These are phyloP conservation scores for Pardalotus punctatus DNA, from an alignment of 2,113 vertebrate genomes.

Conservation along the genomic window DNA sequence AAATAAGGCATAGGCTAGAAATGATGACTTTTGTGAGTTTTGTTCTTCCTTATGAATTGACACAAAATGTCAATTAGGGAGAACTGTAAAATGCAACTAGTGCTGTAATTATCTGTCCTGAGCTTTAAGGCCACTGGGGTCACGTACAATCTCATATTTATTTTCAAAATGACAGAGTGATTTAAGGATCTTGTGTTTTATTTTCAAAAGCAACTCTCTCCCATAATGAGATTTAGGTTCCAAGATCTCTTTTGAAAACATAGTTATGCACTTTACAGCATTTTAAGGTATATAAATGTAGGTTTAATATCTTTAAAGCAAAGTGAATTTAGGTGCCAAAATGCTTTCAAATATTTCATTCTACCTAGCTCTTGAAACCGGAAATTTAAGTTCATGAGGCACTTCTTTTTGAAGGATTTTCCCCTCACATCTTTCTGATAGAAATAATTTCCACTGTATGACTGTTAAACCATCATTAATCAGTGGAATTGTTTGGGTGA, in stretches of 20 bases:
- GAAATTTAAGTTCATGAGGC: not conserved
- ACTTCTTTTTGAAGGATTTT: not conserved
- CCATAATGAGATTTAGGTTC: not conserved
- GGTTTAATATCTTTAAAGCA: not conserved
- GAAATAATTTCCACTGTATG: not conserved
- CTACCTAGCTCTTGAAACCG: not conserved
- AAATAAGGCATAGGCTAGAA: not conserved
- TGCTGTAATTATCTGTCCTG: not conserved
- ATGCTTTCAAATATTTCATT: not conserved
- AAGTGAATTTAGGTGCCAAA: not conserved
- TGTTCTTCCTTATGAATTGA: not conserved
- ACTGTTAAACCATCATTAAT: not conserved
- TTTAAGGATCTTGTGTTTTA: conserved; percentile 15
- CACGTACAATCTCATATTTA: conserved; percentile 4
- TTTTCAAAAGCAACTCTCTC: not conserved
- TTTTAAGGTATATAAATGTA: not conserved
- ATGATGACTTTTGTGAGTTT: not conserved
- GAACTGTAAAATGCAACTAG: not conserved
- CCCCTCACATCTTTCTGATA: not conserved
- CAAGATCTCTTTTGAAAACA: not conserved
- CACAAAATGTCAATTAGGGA: conserved; percentile 2
- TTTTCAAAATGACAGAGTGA: conserved; percentile 34
- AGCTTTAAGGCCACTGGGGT: conserved; percentile 3
- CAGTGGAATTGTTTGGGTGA: not conserved
- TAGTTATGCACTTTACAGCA: not conserved